phyloP scores from a whole-genome alignment of 2,888 invertebrate genomes.

The Lamellibrachia columna region DNA sequence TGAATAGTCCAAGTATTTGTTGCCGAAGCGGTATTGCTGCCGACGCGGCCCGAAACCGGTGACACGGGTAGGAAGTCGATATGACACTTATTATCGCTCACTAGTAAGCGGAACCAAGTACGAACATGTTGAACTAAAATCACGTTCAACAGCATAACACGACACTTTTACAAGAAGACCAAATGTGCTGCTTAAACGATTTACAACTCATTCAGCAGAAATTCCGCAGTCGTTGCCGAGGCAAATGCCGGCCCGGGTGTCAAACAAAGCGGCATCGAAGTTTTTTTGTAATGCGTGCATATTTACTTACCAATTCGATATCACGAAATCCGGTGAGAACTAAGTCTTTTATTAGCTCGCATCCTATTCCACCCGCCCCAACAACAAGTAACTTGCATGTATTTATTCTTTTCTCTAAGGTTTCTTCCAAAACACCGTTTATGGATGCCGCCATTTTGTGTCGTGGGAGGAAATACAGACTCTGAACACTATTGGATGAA shows the following conservation, averaged over 20 bases:
- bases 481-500: neutral
- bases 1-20: too few species aligned
- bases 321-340: constrained; percentile 91
- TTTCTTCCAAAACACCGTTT: constrained; percentile 51
- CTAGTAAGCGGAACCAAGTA: neutral
- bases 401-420: constrained; percentile 50
- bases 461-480: neutral
- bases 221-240: neutral
- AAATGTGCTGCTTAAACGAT: neutral
- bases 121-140: neutral
- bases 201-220: neutral
- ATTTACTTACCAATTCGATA: constrained; percentile 88
- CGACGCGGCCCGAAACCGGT: too few species aligned
- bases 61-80: too few species aligned
- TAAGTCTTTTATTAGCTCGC: constrained; percentile 96
- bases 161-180: neutral
- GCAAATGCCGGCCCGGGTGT: neutral
- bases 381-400: constrained; percentile 65
- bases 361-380: constrained; percentile 99
- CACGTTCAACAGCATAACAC: neutral
- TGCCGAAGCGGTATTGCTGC: too few species aligned
- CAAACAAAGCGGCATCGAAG: constrained; percentile 18
- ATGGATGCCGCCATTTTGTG: constrained; percentile 60
- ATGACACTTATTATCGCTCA: neutral
- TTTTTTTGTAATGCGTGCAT: neutral